Percentiles rank a stretch among this genome's conserved stretches.
phyloP scores from a whole-genome alignment of 2,888 invertebrate genomes.

The Tortrix viridana region DNA sequence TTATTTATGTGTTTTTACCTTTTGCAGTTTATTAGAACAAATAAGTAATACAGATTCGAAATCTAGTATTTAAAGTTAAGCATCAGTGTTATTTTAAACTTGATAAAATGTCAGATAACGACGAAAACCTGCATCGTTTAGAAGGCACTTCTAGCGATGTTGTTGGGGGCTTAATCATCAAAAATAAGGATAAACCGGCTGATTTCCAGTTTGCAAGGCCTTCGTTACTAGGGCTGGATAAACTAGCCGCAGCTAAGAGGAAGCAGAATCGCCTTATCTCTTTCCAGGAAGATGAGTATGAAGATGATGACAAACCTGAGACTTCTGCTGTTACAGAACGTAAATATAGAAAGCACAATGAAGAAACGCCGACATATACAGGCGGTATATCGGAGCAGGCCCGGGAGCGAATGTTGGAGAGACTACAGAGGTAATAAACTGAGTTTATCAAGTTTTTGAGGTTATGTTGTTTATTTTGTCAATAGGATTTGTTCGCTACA shows the following conservation, averaged over 20 bases:
- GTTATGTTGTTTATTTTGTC: constrained; percentile 34
- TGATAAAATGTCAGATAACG: constrained; percentile 69
- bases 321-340: constrained; percentile 68
- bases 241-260: constrained; percentile 90
- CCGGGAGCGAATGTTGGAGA: constrained; percentile 88
- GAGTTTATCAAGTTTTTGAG: constrained; percentile 20
- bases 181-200: constrained; percentile 83
- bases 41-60: neutral
- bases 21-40: neutral
- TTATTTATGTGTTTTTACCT: constrained; percentile 15
- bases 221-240: constrained; percentile 93
- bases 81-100: neutral
- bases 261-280: constrained; percentile 88
- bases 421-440: constrained; percentile 76
- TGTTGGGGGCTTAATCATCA: constrained; percentile 90
- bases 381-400: constrained; percentile 95
- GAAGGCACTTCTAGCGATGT: constrained; percentile 86
- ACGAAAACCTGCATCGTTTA: constrained; percentile 88
- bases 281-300: constrained; percentile 80
- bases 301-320: constrained; percentile 55
- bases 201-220: constrained; percentile 90
- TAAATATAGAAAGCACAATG: constrained; percentile 90
- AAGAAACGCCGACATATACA: constrained; percentile 97
- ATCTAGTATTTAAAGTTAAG: neutral
- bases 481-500: neutral